Evolutionary conservation across 2,888 invertebrate species (phyloP).

Genomic region (Endotricha flammealis): DNA sequence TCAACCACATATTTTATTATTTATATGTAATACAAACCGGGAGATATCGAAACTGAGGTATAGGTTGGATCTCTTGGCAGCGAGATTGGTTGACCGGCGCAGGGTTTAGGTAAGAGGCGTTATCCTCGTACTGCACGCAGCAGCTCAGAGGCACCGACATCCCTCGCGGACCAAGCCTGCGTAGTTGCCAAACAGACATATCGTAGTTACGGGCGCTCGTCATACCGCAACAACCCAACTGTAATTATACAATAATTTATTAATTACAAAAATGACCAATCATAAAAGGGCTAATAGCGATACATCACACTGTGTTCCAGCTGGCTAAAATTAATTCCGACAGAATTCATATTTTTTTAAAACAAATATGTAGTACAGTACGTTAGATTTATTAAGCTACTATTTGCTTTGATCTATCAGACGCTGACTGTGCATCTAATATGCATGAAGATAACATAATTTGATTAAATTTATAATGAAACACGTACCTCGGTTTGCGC

Average conservation of each 20-base stretch:
- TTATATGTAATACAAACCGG: constrained; percentile 76
- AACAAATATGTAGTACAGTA: too few species aligned
- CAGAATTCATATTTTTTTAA: too few species aligned
- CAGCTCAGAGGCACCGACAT: constrained; percentile 83
- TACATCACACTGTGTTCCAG: too few species aligned
- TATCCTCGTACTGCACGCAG: constrained; percentile 80
- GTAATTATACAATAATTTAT: constrained; percentile 28
- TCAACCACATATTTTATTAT: too few species aligned
- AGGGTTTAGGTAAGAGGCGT: constrained; percentile 85
- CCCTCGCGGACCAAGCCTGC: constrained; percentile 84
- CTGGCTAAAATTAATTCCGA: too few species aligned
- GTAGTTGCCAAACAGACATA: constrained; percentile 87
- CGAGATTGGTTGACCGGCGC: constrained; percentile 83
- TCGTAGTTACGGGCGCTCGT: constrained; percentile 88
- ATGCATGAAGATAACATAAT: too few species aligned
- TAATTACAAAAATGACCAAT: too few species aligned
- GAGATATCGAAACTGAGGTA: constrained; percentile 78
- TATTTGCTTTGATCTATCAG: too few species aligned
- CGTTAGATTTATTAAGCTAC: too few species aligned
- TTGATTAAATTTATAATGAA: too few species aligned
- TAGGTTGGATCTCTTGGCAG: constrained; percentile 82
- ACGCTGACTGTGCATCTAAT: too few species aligned
- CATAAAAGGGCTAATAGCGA: too few species aligned
- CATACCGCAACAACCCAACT: constrained; percentile 90
- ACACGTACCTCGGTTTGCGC: constrained; percentile 81